phyloP scores from a whole-genome alignment of 2,797 vertebrate genomes.

The Brachyrhaphis roseni region DNA sequence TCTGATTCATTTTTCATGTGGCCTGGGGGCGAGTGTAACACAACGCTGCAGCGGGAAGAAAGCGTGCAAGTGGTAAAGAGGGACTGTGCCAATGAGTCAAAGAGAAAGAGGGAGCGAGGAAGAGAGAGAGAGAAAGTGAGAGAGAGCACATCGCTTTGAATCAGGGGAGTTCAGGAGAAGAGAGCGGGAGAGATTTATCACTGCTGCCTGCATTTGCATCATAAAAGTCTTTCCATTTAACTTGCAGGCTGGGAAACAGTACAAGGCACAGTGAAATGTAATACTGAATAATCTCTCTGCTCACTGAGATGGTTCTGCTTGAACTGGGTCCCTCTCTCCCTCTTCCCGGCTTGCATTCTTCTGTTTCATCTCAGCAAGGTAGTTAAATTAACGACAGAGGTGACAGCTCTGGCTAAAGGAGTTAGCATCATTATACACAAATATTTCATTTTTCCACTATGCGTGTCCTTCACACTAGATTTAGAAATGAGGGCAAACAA shows the following conservation, averaged over 20 bases:
- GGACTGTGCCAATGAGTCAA: constrained; percentile 13
- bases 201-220: constrained; percentile 76
- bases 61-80: constrained; percentile 24
- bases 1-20: constrained; percentile 77
- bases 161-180: constrained; percentile 56
- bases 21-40: constrained; percentile 70
- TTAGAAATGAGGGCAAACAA: constrained; percentile 1
- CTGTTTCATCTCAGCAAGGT: constrained; percentile 36
- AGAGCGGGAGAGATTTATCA: constrained; percentile 71
- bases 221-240: constrained; percentile 76
- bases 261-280: constrained; percentile 68
- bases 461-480: constrained; percentile 1
- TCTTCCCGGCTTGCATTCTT: constrained; percentile 9
- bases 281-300: constrained; percentile 58
- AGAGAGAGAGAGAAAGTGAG: constrained; percentile 7
- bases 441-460: constrained; percentile 5
- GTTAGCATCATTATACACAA: constrained; percentile 26
- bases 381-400: constrained; percentile 67
- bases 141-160: constrained; percentile 59
- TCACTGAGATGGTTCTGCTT: constrained; percentile 27
- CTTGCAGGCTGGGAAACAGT: constrained; percentile 56
- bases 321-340: constrained; percentile 31
- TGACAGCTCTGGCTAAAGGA: constrained; percentile 24
- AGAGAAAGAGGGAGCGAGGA: neutral
- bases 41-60: constrained; percentile 60